Evolutionary conservation across 2,888 invertebrate species (phyloP), one percentile per base, ranked within the genome.

Genomic region (Drosophila limbata): DNA sequence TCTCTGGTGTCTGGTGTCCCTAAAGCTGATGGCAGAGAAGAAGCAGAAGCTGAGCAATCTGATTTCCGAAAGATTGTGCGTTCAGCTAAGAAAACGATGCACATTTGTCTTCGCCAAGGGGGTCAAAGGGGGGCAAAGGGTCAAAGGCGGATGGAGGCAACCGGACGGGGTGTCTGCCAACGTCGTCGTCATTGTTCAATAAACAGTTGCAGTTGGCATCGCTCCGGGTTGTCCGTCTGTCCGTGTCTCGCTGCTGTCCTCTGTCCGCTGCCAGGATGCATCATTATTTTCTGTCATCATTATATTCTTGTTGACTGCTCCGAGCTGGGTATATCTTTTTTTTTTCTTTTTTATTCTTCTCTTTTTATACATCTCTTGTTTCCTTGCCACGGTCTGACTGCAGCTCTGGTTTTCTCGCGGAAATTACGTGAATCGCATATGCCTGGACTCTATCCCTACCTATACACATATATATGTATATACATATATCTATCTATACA

Each of bases 251-350:
- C 21, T 35, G 40, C 42, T 44, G 31, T 28, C 25, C 35, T 60
- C 72, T 72, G 76, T 56, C 69, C 50, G 64, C 69, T 56, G 73
- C 73, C 86, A 81, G 87, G 87, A 86, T 86, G 88, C 88, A 86
- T 86, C 85, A 86, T 86, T 86, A 88, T 86, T 86, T 86, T 88
- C 88, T 86, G 88, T 86, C 85, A 86, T 88, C 87, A 86, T 86
- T 86, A 85, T 87, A 87, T 82, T 82, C 85, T 71, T 81, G 85
- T 81, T 81, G 84, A 75, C 84, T 83, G 78, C 79, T 69, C 47
- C 19, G 64, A 63, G 60, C 68, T 63, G 44, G 31, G 15, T 19
- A 44, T 44, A 28, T 63, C 52, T 37, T 3, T 67, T 37, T 70
- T 44, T 60, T 60, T 62, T 52, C 63, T 8, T 19, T 31, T n/a